A percentile compares a stretch with the other conserved stretches of the same genome.
Evolutionary conservation across 2,797 vertebrate species (phyloP).

Genomic region (Peromyscus nudipes): DNA sequence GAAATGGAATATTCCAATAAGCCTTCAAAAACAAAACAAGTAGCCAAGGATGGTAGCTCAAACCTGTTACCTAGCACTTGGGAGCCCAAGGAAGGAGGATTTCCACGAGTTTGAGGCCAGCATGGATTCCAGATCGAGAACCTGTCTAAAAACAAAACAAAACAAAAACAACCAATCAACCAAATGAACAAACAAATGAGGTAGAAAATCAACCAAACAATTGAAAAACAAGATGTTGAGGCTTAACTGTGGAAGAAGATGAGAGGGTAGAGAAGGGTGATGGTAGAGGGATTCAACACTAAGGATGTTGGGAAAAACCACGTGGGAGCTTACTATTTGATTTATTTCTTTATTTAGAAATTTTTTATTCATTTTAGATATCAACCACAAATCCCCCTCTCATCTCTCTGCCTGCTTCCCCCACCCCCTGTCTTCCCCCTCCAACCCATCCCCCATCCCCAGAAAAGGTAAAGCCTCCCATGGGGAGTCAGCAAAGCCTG

Average conservation of each 20-base stretch:
- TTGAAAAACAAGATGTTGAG: not conserved
- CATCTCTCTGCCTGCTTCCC: no score
- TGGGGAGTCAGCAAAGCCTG: no score
- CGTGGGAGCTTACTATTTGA: not conserved
- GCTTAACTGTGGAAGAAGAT: not conserved
- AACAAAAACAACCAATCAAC: not conserved
- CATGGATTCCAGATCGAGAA: not conserved
- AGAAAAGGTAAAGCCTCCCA: no score
- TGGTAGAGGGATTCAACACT: not conserved
- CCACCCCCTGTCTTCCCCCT: no score
- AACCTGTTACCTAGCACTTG: no score
- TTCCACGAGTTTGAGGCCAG: not conserved
- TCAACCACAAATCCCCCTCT: no score
- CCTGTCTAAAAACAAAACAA: not conserved
- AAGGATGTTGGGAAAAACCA: not conserved
- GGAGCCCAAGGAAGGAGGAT: no score
- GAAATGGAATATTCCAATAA: constrained; percentile 89
- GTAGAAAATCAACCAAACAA: not conserved
- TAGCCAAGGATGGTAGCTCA: not conserved
- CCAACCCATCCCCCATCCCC: no score
- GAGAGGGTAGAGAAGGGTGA: not conserved
- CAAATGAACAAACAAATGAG: not conserved
- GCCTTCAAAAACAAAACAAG: constrained; percentile 89
- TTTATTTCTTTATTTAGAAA: no score
- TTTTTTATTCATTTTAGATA: no score